These are phyloP conservation scores for Cliona cf. orientalis DNA, from an alignment of 37 sponge, comb jelly and placozoan genomes.

Conservation along the genomic window DNA sequence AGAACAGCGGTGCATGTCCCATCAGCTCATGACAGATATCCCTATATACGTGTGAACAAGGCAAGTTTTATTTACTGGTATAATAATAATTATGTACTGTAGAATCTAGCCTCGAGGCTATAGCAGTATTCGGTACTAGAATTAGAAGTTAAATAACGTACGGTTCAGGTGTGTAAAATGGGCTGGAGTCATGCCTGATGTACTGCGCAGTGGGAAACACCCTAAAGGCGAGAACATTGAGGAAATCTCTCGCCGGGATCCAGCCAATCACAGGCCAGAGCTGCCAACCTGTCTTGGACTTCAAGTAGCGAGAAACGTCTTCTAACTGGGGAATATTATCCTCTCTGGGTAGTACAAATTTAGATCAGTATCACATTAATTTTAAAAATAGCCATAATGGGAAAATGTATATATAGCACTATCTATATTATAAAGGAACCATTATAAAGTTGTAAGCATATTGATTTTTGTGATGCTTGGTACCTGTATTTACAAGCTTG, in stretches of 20 bases:
- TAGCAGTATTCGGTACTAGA: neutral
- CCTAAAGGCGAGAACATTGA: slow-evolving; percentile 93
- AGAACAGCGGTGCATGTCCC: slow-evolving; percentile 95
- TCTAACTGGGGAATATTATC: slow-evolving; percentile 93
- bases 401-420: no score
- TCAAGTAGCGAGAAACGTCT: slow-evolving; percentile 87
- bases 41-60: slow-evolving; percentile 6
- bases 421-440: no score
- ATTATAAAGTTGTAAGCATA: no score
- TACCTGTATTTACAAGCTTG: slow-evolving; percentile 70
- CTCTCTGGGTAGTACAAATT: slow-evolving; percentile 14
- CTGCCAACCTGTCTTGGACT: slow-evolving; percentile 80
- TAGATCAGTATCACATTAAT: no score
- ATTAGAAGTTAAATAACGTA: neutral
- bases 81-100: slow-evolving; percentile 1
- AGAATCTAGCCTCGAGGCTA: neutral
- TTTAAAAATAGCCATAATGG: no score
- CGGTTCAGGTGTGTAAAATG: slow-evolving; percentile 99
- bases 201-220: slow-evolving; percentile 99
- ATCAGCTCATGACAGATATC: slow-evolving; percentile 97
- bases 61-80: neutral
- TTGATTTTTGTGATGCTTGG: no score
- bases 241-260: slow-evolving; percentile 94
- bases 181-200: slow-evolving; percentile 93
- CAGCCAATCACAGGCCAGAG: slow-evolving; percentile 93